Percentiles rank a stretch among this genome's conserved stretches.
Conservation (phyloP, 64 coral and sea anemone genomes). For the Montipora sp. region DNA sequence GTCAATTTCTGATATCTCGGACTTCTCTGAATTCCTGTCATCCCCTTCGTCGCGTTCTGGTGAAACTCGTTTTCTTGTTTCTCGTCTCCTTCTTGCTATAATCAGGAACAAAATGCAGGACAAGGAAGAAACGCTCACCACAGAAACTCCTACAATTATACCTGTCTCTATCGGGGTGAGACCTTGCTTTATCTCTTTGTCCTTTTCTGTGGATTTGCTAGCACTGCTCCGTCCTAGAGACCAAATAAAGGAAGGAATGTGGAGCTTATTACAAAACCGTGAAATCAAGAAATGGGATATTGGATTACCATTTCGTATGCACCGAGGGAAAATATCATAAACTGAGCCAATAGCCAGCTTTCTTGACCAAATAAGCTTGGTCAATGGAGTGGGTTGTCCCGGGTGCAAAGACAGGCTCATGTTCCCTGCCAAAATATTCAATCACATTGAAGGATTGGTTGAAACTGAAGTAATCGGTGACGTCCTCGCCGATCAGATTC, state of each 20-base stretch:
- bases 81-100: neutral
- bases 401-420: too few species aligned
- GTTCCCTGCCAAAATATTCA: too few species aligned
- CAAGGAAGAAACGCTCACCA: neutral
- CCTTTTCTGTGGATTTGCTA: neutral
- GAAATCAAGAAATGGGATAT: too few species aligned
- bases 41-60: neutral
- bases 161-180: constrained; percentile 23
- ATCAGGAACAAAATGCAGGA: constrained; percentile 13
- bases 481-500: too few species aligned
- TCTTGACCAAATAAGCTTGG: too few species aligned
- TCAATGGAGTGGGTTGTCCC: too few species aligned
- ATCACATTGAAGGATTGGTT: too few species aligned
- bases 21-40: neutral
- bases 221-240: neutral
- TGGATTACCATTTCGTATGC: too few species aligned
- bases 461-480: too few species aligned
- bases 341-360: too few species aligned
- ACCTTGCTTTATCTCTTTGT: neutral
- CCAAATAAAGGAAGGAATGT: neutral
- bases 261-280: neutral
- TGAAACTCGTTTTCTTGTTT: neutral
- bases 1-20: constrained; percentile 16
- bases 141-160: neutral
- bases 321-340: too few species aligned